Evolutionary conservation across 2,113 vertebrate genomes (phyloP), one percentile per base, ranked within the genome.

Genomic region (Taurulus bubalis): DNA sequence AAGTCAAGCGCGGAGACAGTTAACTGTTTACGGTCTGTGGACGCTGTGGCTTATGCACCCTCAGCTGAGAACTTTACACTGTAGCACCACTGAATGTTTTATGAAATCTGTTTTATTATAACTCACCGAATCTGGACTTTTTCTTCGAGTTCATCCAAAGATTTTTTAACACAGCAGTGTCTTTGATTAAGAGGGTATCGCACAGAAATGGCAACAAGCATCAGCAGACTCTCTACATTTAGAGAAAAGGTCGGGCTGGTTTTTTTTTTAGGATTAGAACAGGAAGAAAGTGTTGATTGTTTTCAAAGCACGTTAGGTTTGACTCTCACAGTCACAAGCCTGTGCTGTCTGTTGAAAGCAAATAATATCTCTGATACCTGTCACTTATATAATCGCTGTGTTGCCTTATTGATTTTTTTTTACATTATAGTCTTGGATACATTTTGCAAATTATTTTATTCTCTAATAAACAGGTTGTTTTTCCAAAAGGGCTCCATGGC

Each of bases 181-280:
- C 26, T 80, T 68, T 70, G 72, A 63, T 77, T 66, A n/a, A 64
- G n/a, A 42, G 51, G 70, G 24, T 42, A 77, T 73, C 47, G 68
- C 59, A 80, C 71, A 89, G 71, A 87, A 85, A 90, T 77, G 84
- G 77, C 85, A 84, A 66, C 65, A 56, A 82, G 83, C 86, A 84
- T 92, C 85, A 84, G 77, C 84, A 87, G 78, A 88, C 69, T 87
- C 69, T 69, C 90, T 89, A 88, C 85, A 90, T 93, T 86, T 90
- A 90, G 86, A 87, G 88, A 88, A 82, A 74, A 85, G 67, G 28
- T 71, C 55, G 59, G 66, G 67, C 72, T 55, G 49, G 60, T 86
- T 82, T 64, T 42, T 71, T 66, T 51, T 49, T 66, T 80, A 85
- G 75, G 77, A 85, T 85, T 62, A 58, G 62, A 81, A 38, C 36